phyloP scores from a whole-genome alignment of 2,113 vertebrate species.

The Chloropsis hardwickii region DNA sequence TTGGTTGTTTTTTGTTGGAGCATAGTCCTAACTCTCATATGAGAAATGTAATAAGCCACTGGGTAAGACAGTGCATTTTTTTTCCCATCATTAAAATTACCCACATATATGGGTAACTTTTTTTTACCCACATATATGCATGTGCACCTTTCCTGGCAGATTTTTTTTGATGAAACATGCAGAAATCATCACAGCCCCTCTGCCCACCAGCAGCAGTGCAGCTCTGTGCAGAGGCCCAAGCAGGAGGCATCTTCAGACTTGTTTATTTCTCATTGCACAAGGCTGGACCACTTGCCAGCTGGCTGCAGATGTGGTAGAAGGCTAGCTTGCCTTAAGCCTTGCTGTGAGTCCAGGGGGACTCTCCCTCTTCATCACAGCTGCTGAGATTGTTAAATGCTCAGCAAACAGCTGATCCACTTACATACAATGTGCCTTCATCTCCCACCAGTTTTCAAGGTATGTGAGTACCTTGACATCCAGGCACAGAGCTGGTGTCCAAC shows the following conservation, averaged over 20 bases:
- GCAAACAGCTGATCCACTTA: background rate
- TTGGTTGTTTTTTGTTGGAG: background rate
- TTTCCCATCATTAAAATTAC: background rate
- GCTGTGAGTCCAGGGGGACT: background rate
- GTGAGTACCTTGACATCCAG: rapidly evolving
- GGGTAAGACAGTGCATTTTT: background rate
- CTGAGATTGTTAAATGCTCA: background rate
- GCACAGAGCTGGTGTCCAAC: background rate
- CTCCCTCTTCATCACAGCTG: background rate
- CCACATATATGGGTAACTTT: background rate
- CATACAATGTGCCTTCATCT: background rate
- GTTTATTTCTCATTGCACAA: background rate
- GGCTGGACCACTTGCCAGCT: background rate
- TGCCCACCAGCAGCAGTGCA: background rate
- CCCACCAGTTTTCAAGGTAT: background rate
- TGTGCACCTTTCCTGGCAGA: background rate
- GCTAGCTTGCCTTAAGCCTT: background rate
- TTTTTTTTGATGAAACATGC: background rate
- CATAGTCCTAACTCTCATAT: background rate
- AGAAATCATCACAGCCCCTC: background rate
- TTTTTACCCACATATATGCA: background rate
- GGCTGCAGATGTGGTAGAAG: rapidly evolving
- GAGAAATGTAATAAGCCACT: background rate
- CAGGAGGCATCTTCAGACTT: background rate
- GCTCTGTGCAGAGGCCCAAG: background rate